Evolutionary conservation across 2,113 vertebrate species (phyloP).

Genomic region (Cyanoderma ruficeps): DNA sequence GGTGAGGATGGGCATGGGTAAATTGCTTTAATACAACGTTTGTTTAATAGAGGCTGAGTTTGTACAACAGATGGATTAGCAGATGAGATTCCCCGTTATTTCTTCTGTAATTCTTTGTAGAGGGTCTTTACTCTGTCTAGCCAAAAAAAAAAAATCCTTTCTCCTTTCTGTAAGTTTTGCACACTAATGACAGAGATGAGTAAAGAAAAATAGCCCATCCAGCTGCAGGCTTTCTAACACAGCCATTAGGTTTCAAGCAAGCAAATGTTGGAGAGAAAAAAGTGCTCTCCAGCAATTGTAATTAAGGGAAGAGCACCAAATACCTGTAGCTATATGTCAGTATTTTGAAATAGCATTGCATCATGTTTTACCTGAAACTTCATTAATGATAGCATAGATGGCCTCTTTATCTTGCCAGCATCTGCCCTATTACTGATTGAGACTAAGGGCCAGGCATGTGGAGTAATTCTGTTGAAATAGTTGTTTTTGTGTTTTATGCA

Average conservation of each 20-base stretch:
- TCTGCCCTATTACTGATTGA: constrained; percentile 58
- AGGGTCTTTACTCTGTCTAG: background rate
- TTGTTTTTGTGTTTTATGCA: constrained; percentile 60
- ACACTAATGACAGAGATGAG: background rate
- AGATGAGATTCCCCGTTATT: background rate
- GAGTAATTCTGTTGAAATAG: constrained; percentile 67
- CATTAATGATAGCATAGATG: constrained; percentile 68
- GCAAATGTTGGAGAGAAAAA: constrained; percentile 13
- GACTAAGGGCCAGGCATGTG: constrained; percentile 53
- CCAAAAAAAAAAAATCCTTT: background rate
- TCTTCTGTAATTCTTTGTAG: background rate
- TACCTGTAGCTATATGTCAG: constrained; percentile 65
- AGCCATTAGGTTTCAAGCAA: background rate
- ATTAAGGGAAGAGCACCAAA: constrained; percentile 61
- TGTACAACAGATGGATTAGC: background rate
- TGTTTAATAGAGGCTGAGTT: background rate
- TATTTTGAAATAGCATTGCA: constrained; percentile 65
- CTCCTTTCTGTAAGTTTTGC: background rate
- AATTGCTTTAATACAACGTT: constrained; percentile 10
- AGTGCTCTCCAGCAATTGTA: constrained; percentile 64
- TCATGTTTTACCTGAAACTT: constrained; percentile 71
- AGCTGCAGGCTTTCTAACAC: constrained; percentile 22
- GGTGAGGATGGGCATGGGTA: background rate
- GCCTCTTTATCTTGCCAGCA: constrained; percentile 66
- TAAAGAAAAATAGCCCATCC: background rate